Percentiles rank a stretch among this genome's conserved stretches.
These are phyloP conservation scores for Coelinius sp. DNA, from an alignment of 2,888 invertebrate species.

Conservation along the genomic window DNA sequence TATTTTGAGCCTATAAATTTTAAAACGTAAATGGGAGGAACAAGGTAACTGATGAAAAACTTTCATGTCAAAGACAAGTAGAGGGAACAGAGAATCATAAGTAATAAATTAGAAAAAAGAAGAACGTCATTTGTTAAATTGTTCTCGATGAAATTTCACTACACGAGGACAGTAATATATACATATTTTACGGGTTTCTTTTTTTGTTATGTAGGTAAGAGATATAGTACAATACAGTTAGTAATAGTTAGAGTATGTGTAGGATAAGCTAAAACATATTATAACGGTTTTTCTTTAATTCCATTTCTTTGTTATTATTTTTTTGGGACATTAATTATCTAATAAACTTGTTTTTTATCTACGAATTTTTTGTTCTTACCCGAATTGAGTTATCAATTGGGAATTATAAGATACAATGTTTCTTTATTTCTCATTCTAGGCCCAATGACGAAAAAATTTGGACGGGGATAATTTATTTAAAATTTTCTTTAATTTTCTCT, in stretches of 20 bases:
- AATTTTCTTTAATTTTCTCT: background rate
- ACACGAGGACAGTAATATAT: slow-evolving; percentile 60
- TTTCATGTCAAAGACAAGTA: slow-evolving; percentile 14
- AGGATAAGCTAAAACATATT: slow-evolving; percentile 65
- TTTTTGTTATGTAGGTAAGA: slow-evolving; percentile 64
- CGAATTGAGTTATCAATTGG: slow-evolving; percentile 43
- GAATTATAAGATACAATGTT: slow-evolving; percentile 50
- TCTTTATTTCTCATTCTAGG: slow-evolving; percentile 43
- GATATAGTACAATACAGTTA: slow-evolving; percentile 65
- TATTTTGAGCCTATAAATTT: background rate
- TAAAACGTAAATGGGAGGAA: background rate
- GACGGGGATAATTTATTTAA: slow-evolving; percentile 48
- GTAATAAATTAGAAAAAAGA: slow-evolving; percentile 57
- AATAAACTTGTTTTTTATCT: slow-evolving; percentile 47
- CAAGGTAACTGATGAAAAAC: background rate
- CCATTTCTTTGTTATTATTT: slow-evolving; percentile 30
- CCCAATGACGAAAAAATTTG: slow-evolving; percentile 56
- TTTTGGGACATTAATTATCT: slow-evolving; percentile 47
- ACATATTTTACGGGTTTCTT: slow-evolving; percentile 34
- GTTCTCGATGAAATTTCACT: slow-evolving; percentile 54
- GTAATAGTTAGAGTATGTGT: slow-evolving; percentile 60
- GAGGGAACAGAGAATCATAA: slow-evolving; percentile 46
- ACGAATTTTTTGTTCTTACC: slow-evolving; percentile 41
- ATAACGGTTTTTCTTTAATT: slow-evolving; percentile 56
- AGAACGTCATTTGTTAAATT: slow-evolving; percentile 53